Percentiles rank a stretch among this genome's conserved stretches.
These are phyloP conservation scores for Clitarchus hookeri DNA, from an alignment of 2,888 invertebrate genomes.

Conservation along the genomic window DNA sequence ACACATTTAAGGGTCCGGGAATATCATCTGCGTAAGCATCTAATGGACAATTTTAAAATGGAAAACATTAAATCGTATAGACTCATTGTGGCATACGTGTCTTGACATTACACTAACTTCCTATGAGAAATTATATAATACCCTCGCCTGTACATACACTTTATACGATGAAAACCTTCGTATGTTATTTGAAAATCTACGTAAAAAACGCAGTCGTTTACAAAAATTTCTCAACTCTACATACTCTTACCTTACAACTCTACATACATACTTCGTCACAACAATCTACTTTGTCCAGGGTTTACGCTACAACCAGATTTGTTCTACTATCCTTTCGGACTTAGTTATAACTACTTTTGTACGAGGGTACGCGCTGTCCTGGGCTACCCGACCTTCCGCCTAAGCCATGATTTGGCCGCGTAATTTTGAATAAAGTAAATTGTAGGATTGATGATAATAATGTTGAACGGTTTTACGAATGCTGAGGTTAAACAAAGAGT, in stretches of 20 bases:
- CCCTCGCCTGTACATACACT: neutral
- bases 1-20: neutral
- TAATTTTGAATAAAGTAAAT: too few relatives aligned
- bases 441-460: too few relatives aligned
- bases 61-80: neutral
- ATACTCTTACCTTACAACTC: neutral
- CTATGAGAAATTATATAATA: neutral
- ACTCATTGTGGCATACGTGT: neutral
- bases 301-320: neutral
- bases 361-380: neutral
- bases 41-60: neutral
- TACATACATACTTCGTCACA: neutral
- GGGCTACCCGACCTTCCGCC: neutral
- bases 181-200: neutral
- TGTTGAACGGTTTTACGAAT: too few relatives aligned
- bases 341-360: too few relatives aligned
- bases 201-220: neutral
- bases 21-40: neutral
- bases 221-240: neutral
- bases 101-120: neutral
- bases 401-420: too few relatives aligned
- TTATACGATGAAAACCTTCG: neutral
- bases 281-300: neutral
- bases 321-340: too few relatives aligned
- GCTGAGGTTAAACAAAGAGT: too few relatives aligned